phyloP scores from a whole-genome alignment of 2,797 vertebrate genomes.

The Sebastes minor region DNA sequence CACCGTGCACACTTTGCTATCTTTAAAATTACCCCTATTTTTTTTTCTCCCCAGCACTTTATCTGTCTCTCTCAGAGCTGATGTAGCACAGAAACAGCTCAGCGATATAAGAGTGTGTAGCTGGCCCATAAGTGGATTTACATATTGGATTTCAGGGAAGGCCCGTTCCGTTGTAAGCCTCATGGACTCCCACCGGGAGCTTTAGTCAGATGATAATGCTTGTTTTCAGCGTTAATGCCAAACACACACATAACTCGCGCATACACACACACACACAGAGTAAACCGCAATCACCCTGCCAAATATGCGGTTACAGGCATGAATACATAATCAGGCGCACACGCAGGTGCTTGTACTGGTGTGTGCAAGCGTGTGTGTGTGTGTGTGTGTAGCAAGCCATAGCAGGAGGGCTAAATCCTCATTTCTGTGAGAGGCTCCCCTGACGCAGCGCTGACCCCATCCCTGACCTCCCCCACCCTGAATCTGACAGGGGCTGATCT shows the following conservation, averaged over 20 bases:
- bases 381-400: constrained; percentile 24
- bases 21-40: constrained; percentile 46
- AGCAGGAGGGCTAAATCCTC: constrained; percentile 67
- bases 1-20: constrained; percentile 23
- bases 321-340: constrained; percentile 13
- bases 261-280: constrained; percentile 26
- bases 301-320: constrained; percentile 63
- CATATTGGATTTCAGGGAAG: constrained; percentile 82
- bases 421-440: constrained; percentile 69
- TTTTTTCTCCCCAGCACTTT: constrained; percentile 7
- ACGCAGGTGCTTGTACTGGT: constrained; percentile 33
- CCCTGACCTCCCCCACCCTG: constrained; percentile 71
- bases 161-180: constrained; percentile 73
- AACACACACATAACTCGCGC: constrained; percentile 41
- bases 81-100: constrained; percentile 48
- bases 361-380: constrained; percentile 15
- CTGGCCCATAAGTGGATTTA: constrained; percentile 81
- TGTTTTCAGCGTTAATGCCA: constrained; percentile 81
- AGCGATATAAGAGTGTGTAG: constrained; percentile 48
- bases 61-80: constrained; percentile 45
- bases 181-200: constrained; percentile 74
- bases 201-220: constrained; percentile 81
- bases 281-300: constrained; percentile 51
- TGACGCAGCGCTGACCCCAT: constrained; percentile 63
- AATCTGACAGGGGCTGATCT: constrained; percentile 72